phyloP scores from a whole-genome alignment of 2,888 invertebrate species.

The Eristalinus aeneus region DNA sequence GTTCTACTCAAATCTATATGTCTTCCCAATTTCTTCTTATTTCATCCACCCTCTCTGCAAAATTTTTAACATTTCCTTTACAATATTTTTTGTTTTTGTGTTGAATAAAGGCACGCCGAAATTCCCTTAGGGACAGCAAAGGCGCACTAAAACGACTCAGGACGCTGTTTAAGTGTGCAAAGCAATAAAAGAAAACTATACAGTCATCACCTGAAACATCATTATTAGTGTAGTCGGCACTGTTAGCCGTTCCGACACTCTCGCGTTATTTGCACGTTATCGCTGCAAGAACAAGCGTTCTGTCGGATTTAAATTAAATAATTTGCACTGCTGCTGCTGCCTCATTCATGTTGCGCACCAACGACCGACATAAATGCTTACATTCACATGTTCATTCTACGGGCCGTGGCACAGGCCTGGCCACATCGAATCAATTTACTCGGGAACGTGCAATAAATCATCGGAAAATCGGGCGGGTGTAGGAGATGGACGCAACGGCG shows the following conservation, averaged over 20 bases:
- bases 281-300: constrained; percentile 57
- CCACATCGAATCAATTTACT: constrained; percentile 73
- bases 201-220: constrained; percentile 66
- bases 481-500: constrained; percentile 42
- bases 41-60: not conserved
- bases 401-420: constrained; percentile 36
- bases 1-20: constrained; percentile 16
- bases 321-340: constrained; percentile 65
- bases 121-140: constrained; percentile 31
- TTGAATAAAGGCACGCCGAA: constrained; percentile 16
- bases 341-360: constrained; percentile 33
- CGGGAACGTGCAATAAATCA: constrained; percentile 72
- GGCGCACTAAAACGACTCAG: constrained; percentile 28
- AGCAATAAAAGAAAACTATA: constrained; percentile 65
- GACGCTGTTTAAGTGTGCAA: constrained; percentile 45
- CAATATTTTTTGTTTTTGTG: not conserved
- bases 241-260: constrained; percentile 42
- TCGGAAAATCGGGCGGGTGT: constrained; percentile 70
- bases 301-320: constrained; percentile 70
- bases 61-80: constrained; percentile 29
- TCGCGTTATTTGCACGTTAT: constrained; percentile 62
- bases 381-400: constrained; percentile 2
- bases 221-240: constrained; percentile 53
- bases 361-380: constrained; percentile 11
- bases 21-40: not conserved